phyloP scores from a whole-genome alignment of 2,113 vertebrate species.

The Sclerurus mexicanus region DNA sequence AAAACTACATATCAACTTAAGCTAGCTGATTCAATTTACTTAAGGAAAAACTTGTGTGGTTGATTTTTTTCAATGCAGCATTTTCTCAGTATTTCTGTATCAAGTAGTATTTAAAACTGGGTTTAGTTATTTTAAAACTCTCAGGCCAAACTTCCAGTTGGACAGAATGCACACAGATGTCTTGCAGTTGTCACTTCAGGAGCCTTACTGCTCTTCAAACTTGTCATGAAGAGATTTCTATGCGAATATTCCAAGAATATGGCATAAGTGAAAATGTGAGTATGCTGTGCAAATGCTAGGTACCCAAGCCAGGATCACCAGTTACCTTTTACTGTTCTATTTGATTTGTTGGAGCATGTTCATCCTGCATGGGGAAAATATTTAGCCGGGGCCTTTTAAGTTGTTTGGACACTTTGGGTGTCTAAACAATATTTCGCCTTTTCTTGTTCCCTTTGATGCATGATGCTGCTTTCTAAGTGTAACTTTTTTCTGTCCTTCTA shows the following conservation, averaged over 20 bases:
- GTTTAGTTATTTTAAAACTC: background rate
- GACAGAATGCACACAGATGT: background rate
- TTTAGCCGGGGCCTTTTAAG: background rate
- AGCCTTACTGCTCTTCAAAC: background rate
- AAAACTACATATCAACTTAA: background rate
- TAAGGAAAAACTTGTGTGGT: background rate
- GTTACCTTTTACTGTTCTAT: background rate
- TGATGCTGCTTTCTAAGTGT: background rate
- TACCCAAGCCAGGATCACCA: fast-evolving
- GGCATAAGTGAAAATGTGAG: background rate
- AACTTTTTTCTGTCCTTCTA: background rate
- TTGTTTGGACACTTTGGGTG: background rate
- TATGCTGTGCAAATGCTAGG: background rate
- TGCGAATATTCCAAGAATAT: background rate
- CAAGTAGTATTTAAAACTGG: background rate
- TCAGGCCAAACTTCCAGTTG: background rate
- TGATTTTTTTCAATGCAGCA: background rate
- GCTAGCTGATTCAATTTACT: background rate
- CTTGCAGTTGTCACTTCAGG: background rate
- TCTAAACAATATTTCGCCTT: background rate
- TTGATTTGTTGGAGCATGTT: background rate
- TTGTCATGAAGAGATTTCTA: background rate
- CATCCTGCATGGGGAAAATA: background rate
- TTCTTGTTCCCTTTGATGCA: background rate
- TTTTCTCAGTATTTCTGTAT: background rate